A percentile compares a stretch with the other conserved stretches of the same genome.
phyloP scores from a whole-genome alignment of 64 coral and sea anemone species.

The Orbicella faveolata region DNA sequence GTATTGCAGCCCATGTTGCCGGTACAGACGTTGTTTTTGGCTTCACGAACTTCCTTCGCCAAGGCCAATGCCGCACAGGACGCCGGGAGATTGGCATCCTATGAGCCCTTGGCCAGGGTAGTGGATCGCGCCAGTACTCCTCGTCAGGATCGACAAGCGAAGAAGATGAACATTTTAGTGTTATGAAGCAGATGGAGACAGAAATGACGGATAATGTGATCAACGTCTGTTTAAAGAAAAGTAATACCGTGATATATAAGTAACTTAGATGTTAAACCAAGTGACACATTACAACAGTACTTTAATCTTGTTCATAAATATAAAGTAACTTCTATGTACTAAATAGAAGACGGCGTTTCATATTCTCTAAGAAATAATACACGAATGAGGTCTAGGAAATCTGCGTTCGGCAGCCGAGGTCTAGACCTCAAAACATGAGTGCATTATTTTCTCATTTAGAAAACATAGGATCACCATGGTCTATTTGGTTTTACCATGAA shows the following conservation, averaged over 20 bases:
- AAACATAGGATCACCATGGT: too few relatives aligned
- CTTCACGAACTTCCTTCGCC: background rate
- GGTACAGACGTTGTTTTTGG: background rate
- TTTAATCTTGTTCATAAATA: too few relatives aligned
- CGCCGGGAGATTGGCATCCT: background rate
- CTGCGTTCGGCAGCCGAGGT: too few relatives aligned
- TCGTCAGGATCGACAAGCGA: background rate
- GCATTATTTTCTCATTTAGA: too few relatives aligned
- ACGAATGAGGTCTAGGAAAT: too few relatives aligned
- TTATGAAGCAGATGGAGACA: background rate
- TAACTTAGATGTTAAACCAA: too few relatives aligned
- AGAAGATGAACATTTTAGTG: background rate
- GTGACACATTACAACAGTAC: too few relatives aligned
- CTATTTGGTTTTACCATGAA: too few relatives aligned
- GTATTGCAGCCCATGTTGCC: background rate
- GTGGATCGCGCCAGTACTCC: background rate
- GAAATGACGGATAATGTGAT: background rate
- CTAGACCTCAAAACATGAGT: too few relatives aligned
- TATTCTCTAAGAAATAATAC: too few relatives aligned
- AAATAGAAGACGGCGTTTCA: too few relatives aligned
- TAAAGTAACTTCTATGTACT: too few relatives aligned
- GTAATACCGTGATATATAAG: background rate
- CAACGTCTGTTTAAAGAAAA: constrained; percentile 5
- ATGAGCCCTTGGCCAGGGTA: background rate
- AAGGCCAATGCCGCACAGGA: background rate